Evolutionary conservation across 53 echinoderm and acorn worm species (phyloP).

Genomic region (Crossaster papposus): DNA sequence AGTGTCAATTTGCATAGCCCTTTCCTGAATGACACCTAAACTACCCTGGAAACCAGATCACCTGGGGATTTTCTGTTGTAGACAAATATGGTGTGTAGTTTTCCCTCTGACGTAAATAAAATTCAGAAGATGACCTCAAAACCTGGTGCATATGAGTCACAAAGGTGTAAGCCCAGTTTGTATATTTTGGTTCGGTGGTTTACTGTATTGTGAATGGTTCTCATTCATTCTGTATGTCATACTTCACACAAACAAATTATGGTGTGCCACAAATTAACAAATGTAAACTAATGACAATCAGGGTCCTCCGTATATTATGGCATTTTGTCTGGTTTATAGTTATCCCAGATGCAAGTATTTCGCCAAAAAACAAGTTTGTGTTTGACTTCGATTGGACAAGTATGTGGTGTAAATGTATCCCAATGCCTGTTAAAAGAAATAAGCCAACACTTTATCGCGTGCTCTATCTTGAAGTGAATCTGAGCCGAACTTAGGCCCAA

Average conservation of each 20-base stretch:
- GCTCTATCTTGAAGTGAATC: too few relatives aligned
- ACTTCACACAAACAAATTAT: not conserved
- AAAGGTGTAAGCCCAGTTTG: conserved; percentile 16
- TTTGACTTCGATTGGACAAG: too few relatives aligned
- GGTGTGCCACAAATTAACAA: not conserved
- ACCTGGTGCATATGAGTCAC: conserved; percentile 3
- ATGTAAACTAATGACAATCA: too few relatives aligned
- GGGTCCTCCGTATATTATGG: too few relatives aligned
- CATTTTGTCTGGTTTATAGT: too few relatives aligned
- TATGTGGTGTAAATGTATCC: too few relatives aligned
- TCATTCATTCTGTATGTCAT: not conserved
- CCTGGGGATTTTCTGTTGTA: not conserved
- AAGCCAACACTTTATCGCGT: too few relatives aligned
- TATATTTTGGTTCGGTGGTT: conserved; percentile 26
- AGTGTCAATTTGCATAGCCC: not conserved
- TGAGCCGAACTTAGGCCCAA: too few relatives aligned
- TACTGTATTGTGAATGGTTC: conserved; percentile 3
- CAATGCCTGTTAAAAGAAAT: too few relatives aligned
- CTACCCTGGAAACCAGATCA: not conserved
- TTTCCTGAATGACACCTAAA: not conserved
- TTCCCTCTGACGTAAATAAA: not conserved
- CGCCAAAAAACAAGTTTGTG: too few relatives aligned
- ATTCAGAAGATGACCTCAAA: not conserved
- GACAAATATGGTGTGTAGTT: not conserved
- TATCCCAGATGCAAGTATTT: too few relatives aligned